phyloP scores from a whole-genome alignment of 2,888 invertebrate species.

The Coelopa pilipes region DNA sequence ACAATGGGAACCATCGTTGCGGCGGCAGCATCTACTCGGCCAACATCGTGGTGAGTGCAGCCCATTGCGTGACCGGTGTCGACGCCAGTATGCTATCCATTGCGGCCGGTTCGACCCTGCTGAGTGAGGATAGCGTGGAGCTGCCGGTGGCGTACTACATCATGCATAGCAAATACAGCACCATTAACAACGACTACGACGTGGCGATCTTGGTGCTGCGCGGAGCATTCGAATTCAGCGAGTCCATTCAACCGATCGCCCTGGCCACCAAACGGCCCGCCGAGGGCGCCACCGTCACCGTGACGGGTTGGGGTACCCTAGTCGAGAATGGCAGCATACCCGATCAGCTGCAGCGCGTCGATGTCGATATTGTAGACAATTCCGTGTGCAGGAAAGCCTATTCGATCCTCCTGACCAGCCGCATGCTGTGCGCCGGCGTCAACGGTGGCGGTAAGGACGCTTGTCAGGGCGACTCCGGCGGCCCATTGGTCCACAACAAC shows the following conservation, averaged over 20 bases:
- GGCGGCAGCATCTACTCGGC: slow-evolving; percentile 52
- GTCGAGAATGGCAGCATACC: slow-evolving; percentile 43
- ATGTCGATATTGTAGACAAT: slow-evolving; percentile 52
- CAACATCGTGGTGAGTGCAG: slow-evolving; percentile 53
- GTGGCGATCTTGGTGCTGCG: slow-evolving; percentile 71
- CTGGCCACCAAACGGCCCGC: slow-evolving; percentile 67
- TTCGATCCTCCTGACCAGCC: slow-evolving; percentile 47
- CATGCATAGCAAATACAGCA: slow-evolving; percentile 70
- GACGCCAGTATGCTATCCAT: slow-evolving; percentile 48
- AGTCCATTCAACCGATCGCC: slow-evolving; percentile 71
- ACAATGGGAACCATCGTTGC: slow-evolving; percentile 54
- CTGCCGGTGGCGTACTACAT: slow-evolving; percentile 69
- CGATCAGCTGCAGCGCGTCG: slow-evolving; percentile 51
- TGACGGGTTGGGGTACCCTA: slow-evolving; percentile 59
- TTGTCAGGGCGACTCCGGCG: slow-evolving; percentile 63
- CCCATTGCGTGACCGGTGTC: slow-evolving; percentile 53
- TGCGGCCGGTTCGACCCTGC: slow-evolving; percentile 51
- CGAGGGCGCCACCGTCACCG: slow-evolving; percentile 45
- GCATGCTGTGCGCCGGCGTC: slow-evolving; percentile 58
- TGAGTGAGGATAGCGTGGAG: slow-evolving; percentile 45
- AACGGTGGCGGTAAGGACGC: slow-evolving; percentile 56
- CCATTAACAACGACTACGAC: slow-evolving; percentile 70
- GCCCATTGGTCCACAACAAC: slow-evolving; percentile 53
- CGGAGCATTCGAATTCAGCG: slow-evolving; percentile 68
- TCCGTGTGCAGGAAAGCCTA: slow-evolving; percentile 51